Base-by-base conservation (phyloP, 2,113 vertebrate genomes). In the Hydropotes inermis region DNA sequence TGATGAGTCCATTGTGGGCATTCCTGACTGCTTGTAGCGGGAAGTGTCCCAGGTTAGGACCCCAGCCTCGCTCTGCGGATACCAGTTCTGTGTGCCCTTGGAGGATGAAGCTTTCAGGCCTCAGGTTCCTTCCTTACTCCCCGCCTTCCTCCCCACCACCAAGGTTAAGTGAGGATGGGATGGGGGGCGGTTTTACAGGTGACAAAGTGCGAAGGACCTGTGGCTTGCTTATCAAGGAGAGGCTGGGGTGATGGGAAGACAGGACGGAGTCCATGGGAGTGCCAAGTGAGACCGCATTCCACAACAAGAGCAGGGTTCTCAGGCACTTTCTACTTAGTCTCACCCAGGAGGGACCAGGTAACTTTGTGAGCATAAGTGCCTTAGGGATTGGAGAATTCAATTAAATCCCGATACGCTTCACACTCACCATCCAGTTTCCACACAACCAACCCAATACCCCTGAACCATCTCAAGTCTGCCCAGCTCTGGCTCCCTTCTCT, bases 391-490 rank as follows among this genome's bases (percentile, higher is more conserved):
- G 64, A 95, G 61, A 70, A 94, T 88, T 94, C 57, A 88, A 0
- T 4, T 79, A 64, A 64, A 17, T 81, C 47, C 45, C 0, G 10
- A 7, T 19, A 58, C 43, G 79, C 92, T 83, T 91, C 64, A 57
- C n/a, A 13, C 76, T 33, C 27, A 14, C 89, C 83, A 67, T 45
- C 97, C 96, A 83, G 0, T 19, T 64, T 10, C 87, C 17, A 36
- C 27, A 25, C 7, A 67, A 54, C 15, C 3, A 54, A 28, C 52
- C 87, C 33, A 55, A 28, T 78, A 50, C 28, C 67, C 81, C 94
- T 39, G 83, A 82, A 94, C 43, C 45, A 30, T 76, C 97, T 97
- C 89, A 91, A 87, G 82, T 91, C 90, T 78, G 95, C 92, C 58
- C 45, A 16, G 45, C 88, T 19, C 84, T 33, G 3, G n/a, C 85